A percentile compares a stretch with the other conserved stretches of the same genome.
Evolutionary conservation across 2,888 invertebrate genomes (phyloP).

Genomic region (Axea sp.): DNA sequence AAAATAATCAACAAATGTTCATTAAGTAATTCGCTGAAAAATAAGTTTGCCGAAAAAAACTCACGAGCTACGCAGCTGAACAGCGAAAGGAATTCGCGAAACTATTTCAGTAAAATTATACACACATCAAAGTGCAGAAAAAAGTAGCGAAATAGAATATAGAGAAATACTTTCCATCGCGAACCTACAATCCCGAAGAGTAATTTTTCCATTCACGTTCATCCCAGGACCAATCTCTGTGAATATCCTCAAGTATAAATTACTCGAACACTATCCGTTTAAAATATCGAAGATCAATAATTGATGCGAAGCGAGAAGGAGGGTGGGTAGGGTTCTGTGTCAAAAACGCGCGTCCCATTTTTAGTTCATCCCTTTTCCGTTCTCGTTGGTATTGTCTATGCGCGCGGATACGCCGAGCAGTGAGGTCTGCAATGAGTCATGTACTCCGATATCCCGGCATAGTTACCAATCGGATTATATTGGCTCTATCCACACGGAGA

Average conservation of each 20-base stretch:
- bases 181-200: too few species aligned
- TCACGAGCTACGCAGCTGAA: too few species aligned
- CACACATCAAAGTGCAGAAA: too few species aligned
- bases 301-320: slow-evolving; percentile 15
- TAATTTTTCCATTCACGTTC: too few species aligned
- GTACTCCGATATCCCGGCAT: slow-evolving; percentile 18
- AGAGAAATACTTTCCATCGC: too few species aligned
- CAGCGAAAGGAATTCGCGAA: too few species aligned
- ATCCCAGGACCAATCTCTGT: too few species aligned
- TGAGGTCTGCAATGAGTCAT: slow-evolving; percentile 47
- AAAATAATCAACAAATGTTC: too few species aligned
- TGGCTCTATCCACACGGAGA: slow-evolving; percentile 44
- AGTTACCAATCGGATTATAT: slow-evolving; percentile 60
- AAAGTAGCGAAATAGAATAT: too few species aligned
- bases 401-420: slow-evolving; percentile 4
- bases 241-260: slow-evolving; percentile 18
- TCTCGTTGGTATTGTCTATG: slow-evolving; percentile 9
- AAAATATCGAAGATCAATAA: slow-evolving; percentile 32
- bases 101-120: too few species aligned
- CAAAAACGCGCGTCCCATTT: slow-evolving; percentile 29
- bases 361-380: slow-evolving; percentile 35
- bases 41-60: too few species aligned
- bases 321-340: slow-evolving; percentile 6
- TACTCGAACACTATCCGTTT: slow-evolving; percentile 1
- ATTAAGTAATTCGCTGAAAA: too few species aligned